Base-by-base conservation (phyloP, 2,797 vertebrate species). In the Liparis tanakae region DNA sequence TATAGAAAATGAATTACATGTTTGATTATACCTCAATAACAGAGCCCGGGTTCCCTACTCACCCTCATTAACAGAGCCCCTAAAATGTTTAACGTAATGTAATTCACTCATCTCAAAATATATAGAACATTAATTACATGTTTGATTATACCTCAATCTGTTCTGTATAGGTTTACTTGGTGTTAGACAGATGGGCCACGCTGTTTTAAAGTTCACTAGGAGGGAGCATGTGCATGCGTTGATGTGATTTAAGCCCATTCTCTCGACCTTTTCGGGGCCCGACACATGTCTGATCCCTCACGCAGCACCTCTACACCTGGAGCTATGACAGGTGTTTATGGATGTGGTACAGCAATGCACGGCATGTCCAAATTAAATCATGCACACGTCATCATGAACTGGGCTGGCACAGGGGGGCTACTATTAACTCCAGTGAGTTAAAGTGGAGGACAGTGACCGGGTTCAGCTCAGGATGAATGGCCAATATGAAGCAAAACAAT, bases 401-500 rank as follows among this genome's bases (percentile, higher is more conserved):
- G 51, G 74, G 57, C 61, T 44, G 2, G 63, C 70, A 86, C 81
- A 79, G 80, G 18, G 43, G 57, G 66, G 41, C 1, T 50, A 46
- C 63, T 81, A 51, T 68, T 4, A n/a, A n/a, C 41, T 61, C 48
- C 39, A 39, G 73, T 72, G 72, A 74, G 66, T 72, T 76, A 57
- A 78, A 81, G 62, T 1, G 4, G 57, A 62, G 72, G 72, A 89
- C 79, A 86, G 74, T 59, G 37, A 44, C 44, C 48, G 62, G 48
- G 41, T 84, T 91, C 67, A 85, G 74, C 33, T 74, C 67, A 37
- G 74, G 67, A 76, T 89, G 75, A 91, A 87, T 83, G 79, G 46
- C 5, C 54, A 48, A 76, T 84, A 85, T 81, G 74, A 58, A 75
- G 22, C 66, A 20, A 56, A 79, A 90, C 89, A 92, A 91, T 74